Evolutionary conservation across 1,140 invertebrate genomes (phyloP).

Genomic region (Brachionus sp.): DNA sequence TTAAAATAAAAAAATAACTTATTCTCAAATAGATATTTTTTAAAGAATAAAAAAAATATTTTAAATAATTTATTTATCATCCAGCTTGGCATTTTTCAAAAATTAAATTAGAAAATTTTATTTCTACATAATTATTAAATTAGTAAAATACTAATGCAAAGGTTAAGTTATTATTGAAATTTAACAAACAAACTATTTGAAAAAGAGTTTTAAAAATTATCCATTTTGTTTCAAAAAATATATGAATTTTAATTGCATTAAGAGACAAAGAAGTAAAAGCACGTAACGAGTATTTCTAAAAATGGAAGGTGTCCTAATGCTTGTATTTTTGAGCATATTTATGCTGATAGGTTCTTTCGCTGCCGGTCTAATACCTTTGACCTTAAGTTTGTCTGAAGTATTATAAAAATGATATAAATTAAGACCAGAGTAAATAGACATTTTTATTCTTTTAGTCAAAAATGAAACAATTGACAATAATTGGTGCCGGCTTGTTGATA

Average conservation of each 20-base stretch:
- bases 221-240: background rate
- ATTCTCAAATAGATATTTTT: no score
- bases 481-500: slow-evolving; percentile 93
- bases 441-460: slow-evolving; percentile 72
- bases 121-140: background rate
- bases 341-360: slow-evolving; percentile 93
- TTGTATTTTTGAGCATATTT: slow-evolving; percentile 75
- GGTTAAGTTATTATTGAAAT: slow-evolving; percentile 25
- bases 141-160: background rate
- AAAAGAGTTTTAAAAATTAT: background rate
- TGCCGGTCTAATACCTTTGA: slow-evolving; percentile 84
- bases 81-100: background rate
- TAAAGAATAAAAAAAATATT: background rate
- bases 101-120: background rate
- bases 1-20: no score
- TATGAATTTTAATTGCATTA: background rate
- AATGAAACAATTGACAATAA: slow-evolving; percentile 83
- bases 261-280: background rate
- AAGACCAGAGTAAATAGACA: background rate
- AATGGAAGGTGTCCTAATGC: slow-evolving; percentile 78
- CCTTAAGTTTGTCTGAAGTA: slow-evolving; percentile 90
- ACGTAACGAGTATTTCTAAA: slow-evolving; percentile 45
- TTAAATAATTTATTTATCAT: background rate
- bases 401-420: slow-evolving; percentile 47
- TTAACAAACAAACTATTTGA: background rate